Evolutionary conservation across 2,888 invertebrate species (phyloP), one percentile per base, ranked within the genome.

Genomic region (Halocaridina rubra): DNA sequence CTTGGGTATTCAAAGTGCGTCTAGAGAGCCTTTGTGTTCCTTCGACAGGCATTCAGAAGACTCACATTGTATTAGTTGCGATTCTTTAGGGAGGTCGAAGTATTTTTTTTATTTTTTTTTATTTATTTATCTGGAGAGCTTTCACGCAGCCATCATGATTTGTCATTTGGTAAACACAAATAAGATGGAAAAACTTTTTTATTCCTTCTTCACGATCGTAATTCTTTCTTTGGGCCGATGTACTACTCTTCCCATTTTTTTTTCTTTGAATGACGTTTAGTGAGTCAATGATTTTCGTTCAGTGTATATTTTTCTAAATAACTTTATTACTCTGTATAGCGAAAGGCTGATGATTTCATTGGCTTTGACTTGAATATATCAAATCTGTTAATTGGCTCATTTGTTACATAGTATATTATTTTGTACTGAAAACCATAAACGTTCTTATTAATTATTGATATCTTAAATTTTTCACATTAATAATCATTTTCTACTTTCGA

Each of bases 151-250:
- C 80, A 19, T 78, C 78, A 64, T 82, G 82, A 82, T 82, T 78
- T 82, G 82, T 82, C 77, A 82, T 57, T 82, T 71, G 71, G 82
- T 78, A 82, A 82, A 82, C 82, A 82, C 82, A 77, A 82, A 82
- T 64, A 82, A 27, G 82, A 77, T 71, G 59, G 71, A 78, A 82
- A 76, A 69, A 59, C n/a, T n/a, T n/a, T n/a, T 82, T 78, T 71
- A 82, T 78, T 71, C 77, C 82, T 32, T 71, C 78, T 82, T 78
- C 82, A 82, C 82, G 77, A 82, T 29, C 82, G 77, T 82, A 82
- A 78, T 82, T 77, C 61, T 82, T 77, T 81, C 76, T 81, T 67
- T 27, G 53, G 13, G 57, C 19, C 81, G 71, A 77, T 82, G 80
- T 69, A 69, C 69, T 53, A 13, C 5, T 81, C 19, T 64, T 67